A percentile compares a stretch with the other conserved stretches of the same genome.
Conservation (phyloP, 2,888 invertebrate genomes). For the Pantelozetes paolii region DNA sequence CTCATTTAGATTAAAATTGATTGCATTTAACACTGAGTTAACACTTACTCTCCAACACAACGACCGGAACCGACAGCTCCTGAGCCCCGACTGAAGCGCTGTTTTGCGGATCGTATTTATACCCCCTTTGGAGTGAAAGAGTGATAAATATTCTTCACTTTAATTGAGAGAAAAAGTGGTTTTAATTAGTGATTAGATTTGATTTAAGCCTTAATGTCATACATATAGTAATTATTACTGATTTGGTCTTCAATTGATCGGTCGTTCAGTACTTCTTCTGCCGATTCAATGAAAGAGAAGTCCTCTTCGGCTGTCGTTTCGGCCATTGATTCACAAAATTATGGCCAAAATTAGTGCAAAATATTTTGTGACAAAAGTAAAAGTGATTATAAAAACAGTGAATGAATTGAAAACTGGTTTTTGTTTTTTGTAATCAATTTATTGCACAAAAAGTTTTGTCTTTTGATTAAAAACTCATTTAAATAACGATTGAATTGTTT, state of each 20-base stretch:
- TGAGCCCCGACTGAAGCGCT: constrained; percentile 45
- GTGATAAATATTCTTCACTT: constrained; percentile 48
- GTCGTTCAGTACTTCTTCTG: constrained; percentile 34
- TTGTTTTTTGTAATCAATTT: no score
- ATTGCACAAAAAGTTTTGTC: no score
- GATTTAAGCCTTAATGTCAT: neutral
- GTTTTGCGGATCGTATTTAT: constrained; percentile 42
- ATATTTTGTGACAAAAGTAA: no score
- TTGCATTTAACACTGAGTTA: neutral
- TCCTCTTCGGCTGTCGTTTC: constrained; percentile 20
- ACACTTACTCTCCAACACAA: constrained; percentile 48
- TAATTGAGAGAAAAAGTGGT: neutral
- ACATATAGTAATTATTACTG: constrained; percentile 42
- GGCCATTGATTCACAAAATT: no score
- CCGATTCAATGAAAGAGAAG: constrained; percentile 39
- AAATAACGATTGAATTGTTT: no score
- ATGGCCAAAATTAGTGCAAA: no score
- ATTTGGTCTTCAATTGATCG: constrained; percentile 39
- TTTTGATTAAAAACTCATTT: no score
- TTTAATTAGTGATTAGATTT: neutral
- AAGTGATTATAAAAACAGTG: no score
- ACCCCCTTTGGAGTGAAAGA: constrained; percentile 44
- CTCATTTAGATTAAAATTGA: neutral
- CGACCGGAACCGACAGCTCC: constrained; percentile 48
- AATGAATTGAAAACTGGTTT: no score